phyloP scores from a whole-genome alignment of 1,140 invertebrate genomes.

The Campoletis sonorensis region DNA sequence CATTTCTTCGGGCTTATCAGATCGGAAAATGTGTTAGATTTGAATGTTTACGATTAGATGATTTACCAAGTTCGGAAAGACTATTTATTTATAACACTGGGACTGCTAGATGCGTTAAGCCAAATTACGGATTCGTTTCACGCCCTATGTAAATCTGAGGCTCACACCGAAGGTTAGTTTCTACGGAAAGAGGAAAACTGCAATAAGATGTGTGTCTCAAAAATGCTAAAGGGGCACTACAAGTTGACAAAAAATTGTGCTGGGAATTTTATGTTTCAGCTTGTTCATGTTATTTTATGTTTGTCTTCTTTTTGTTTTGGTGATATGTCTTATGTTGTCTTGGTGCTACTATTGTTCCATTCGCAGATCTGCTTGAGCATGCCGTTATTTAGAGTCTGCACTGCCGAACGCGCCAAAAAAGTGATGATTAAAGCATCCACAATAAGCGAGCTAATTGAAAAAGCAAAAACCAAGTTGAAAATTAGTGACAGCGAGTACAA shows the following conservation, averaged over 20 bases:
- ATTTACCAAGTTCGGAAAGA: constrained; percentile 39
- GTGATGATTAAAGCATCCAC: neutral
- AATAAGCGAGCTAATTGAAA: constrained; percentile 9
- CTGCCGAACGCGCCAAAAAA: neutral
- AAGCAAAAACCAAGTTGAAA: neutral
- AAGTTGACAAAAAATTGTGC: too few species aligned
- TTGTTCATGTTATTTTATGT: too few species aligned
- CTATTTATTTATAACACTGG: constrained; percentile 31
- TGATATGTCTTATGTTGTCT: too few species aligned
- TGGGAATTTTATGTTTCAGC: too few species aligned
- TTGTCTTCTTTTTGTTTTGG: too few species aligned
- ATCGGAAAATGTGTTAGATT: constrained; percentile 34
- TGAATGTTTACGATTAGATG: constrained; percentile 24
- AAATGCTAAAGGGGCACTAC: too few species aligned
- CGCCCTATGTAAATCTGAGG: constrained; percentile 19
- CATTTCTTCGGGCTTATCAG: constrained; percentile 45
- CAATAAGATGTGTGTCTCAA: too few species aligned
- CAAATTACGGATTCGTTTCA: constrained; percentile 36
- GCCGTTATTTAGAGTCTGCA: neutral
- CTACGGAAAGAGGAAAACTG: too few species aligned
- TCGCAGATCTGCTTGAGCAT: constrained; percentile 3
- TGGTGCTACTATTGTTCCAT: neutral
- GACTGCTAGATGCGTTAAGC: constrained; percentile 17
- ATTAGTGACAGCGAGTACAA: neutral
- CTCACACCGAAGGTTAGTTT: neutral